Evolutionary conservation across 2,797 vertebrate genomes (phyloP), one percentile per base, ranked within the genome.

Genomic region (Champsocephalus gunnari): DNA sequence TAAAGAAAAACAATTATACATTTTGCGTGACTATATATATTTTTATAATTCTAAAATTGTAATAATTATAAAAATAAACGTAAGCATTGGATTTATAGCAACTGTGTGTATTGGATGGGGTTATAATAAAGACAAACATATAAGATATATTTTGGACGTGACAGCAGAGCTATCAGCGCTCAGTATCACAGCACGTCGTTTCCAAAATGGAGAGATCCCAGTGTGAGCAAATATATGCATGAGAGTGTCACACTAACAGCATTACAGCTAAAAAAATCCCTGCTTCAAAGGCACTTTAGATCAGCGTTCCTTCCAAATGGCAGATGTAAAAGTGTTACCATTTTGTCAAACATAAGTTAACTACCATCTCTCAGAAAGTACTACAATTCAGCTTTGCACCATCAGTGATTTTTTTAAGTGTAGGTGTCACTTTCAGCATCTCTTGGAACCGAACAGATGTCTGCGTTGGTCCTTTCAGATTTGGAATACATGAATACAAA

Each of bases 401-500:
- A 38, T 63, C 51, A 38, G 54, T 81, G 68, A 66, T 65, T 71
- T 41, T 41, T 77, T 49, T 55, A 62, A 78, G 74, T 73, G 74
- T 43, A 71, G 47, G 72, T 81, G 80, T 62, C 60, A 64, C 64
- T 80, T 79, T 79, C 51, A 62, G 13, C 50, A 41, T 57, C 82
- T 81, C 61, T 66, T 78, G 58, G 71, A 85, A 73, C 19, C 56
- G 9, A 73, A 21, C 57, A 68, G 51, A 21, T n/a, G 55, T 79
- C 73, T 53, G 21, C 44, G 63, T 65, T 45, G 53, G 48, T 60
- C 59, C 58, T 70, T 64, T 82, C 47, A 74, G 34, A 80, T 70
- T 78, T 71, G 9, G 78, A 83, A 74, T 81, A 61, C 53, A 77
- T 75, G 74, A 82, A 88, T 79, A 71, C 48, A 69, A 69, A 38